A percentile compares a stretch with the other conserved stretches of the same genome.
phyloP scores from a whole-genome alignment of 2,113 vertebrate species.

The Paracanthobrama guichenoti region DNA sequence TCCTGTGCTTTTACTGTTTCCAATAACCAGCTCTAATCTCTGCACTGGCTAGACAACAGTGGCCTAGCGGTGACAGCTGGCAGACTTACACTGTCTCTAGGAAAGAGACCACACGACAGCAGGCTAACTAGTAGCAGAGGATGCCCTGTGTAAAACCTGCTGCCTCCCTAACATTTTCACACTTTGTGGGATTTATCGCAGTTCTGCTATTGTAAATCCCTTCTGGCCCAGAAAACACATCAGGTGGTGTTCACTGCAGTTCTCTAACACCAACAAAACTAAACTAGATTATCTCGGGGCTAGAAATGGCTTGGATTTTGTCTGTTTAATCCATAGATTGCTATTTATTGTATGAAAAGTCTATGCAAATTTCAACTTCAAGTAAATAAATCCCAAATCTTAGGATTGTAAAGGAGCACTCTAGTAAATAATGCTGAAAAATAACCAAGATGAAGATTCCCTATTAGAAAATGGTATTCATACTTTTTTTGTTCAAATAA shows the following conservation, averaged over 20 bases:
- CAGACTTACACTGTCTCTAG: conserved; percentile 9
- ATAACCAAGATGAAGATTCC: not conserved
- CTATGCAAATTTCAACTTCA: not conserved
- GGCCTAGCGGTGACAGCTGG: conserved; percentile 27
- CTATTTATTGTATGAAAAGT: not conserved
- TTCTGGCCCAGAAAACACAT: conserved; percentile 2
- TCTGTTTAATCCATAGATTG: not conserved
- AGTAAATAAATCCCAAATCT: not conserved
- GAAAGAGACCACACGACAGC: conserved; percentile 2
- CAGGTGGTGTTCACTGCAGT: not conserved
- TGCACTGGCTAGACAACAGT: conserved; percentile 22
- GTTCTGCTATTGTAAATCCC: conserved; percentile 11
- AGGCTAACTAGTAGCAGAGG: not conserved
- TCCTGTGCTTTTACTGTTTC: conserved; percentile 30
- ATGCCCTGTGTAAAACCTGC: not conserved
- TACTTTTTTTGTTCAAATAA: not conserved
- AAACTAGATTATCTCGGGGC: conserved; percentile 1
- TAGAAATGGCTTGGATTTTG: conserved; percentile 14
- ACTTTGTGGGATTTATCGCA: conserved; percentile 12
- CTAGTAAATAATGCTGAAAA: not conserved
- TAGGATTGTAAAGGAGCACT: not conserved
- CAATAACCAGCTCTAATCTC: conserved; percentile 43
- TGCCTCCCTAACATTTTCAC: not conserved
- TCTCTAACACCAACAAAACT: not conserved
- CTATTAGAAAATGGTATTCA: not conserved